Conservation (phyloP, 2,888 invertebrate genomes). For the Pelosia muscerda region DNA sequence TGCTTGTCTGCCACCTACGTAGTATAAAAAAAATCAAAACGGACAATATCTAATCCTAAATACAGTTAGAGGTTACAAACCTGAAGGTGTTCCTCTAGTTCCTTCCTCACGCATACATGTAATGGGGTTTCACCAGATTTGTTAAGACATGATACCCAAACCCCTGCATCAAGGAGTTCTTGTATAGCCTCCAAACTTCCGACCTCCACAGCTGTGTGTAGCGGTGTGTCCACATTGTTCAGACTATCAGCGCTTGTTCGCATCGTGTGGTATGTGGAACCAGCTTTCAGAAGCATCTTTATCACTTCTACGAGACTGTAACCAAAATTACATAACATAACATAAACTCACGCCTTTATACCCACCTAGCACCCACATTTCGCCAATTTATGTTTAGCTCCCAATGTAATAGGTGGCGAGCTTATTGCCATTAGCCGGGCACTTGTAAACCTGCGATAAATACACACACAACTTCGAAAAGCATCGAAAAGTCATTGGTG, state of each 20-base stretch:
- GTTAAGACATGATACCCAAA: constrained; percentile 74
- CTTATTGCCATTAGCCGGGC: no score
- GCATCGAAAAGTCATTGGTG: no score
- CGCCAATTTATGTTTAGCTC: no score
- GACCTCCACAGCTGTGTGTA: constrained; percentile 84
- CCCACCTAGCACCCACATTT: no score
- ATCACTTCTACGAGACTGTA: constrained; percentile 68
- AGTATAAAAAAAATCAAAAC: no score
- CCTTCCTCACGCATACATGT: constrained; percentile 81
- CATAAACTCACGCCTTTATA: no score
- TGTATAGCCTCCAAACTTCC: constrained; percentile 75
- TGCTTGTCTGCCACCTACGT: no score
- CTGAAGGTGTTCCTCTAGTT: constrained; percentile 77
- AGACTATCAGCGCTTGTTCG: constrained; percentile 35
- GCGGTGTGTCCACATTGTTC: constrained; percentile 70
- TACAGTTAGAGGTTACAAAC: constrained; percentile 44
- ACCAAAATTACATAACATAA: background rate
- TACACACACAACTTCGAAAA: no score
- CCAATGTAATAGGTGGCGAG: no score
- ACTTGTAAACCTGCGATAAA: no score
- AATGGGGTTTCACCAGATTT: constrained; percentile 80
- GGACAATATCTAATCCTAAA: background rate
- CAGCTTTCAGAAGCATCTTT: constrained; percentile 65
- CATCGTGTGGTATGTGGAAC: constrained; percentile 64
- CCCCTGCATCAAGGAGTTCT: constrained; percentile 75